phyloP scores from a whole-genome alignment of 2,797 vertebrate genomes.

The Bovichtus diacanthus region DNA sequence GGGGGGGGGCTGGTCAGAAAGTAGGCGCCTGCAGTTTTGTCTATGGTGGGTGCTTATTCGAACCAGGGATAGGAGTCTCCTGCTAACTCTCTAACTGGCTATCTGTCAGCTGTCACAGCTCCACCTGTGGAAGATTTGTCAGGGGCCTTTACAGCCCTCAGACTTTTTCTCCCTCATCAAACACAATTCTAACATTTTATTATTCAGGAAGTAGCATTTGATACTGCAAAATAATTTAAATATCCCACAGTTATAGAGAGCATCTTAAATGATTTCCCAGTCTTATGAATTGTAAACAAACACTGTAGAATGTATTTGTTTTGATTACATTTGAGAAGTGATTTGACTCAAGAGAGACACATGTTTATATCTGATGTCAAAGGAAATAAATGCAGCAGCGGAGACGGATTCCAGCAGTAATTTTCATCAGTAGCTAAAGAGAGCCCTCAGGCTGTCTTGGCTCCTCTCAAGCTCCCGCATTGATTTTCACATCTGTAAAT shows the following conservation, averaged over 20 bases:
- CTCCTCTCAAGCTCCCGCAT: slow-evolving; percentile 9
- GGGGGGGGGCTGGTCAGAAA: not conserved
- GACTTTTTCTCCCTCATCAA: not conserved
- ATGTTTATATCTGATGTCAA: slow-evolving; percentile 20
- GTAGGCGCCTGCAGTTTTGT: slow-evolving; percentile 1
- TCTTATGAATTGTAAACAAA: not conserved
- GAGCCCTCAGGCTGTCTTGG: slow-evolving; percentile 35
- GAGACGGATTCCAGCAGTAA: slow-evolving; percentile 37
- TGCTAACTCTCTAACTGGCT: slow-evolving; percentile 15
- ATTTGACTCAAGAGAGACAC: not conserved
- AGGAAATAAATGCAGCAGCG: slow-evolving; percentile 27
- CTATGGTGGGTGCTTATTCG: slow-evolving; percentile 36
- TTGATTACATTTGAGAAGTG: slow-evolving; percentile 15
- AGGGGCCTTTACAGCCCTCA: not conserved
- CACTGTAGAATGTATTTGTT: slow-evolving; percentile 1
- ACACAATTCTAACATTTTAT: not conserved
- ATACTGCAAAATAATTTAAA: not conserved
- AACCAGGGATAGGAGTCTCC: slow-evolving; percentile 22
- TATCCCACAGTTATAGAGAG: not conserved
- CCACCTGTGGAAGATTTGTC: slow-evolving; percentile 16
- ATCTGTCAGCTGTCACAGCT: slow-evolving; percentile 32
- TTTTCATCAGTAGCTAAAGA: slow-evolving; percentile 38
- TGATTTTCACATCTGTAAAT: slow-evolving; percentile 39
- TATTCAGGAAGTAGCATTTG: not conserved
- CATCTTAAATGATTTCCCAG: not conserved